Evolutionary conservation across 2,113 vertebrate genomes (phyloP), one percentile per base, ranked within the genome.

Genomic region (Azemiops feae): DNA sequence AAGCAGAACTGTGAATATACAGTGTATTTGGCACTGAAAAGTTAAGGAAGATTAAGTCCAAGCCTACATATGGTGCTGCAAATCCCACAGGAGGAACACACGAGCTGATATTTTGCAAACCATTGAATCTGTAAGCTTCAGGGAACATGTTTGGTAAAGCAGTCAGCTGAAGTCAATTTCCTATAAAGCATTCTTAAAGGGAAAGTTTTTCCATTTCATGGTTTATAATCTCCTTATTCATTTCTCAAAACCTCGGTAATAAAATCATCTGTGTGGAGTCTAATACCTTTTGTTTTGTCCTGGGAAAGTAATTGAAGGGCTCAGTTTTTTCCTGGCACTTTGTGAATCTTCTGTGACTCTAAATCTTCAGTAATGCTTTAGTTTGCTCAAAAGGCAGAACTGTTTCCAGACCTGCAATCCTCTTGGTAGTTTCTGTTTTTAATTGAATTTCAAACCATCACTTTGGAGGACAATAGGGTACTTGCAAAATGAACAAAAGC

Each of bases 131-230:
- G 54, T 90, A 53, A 43, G 23, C 89, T 14, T 23, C 3, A 52
- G 8, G 85, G 50, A 90, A 60, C 14, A 11, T 4, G 22, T 23
- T 87, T 25, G 86, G 81, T 87, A 90, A 86, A 90, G 47, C 57
- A 85, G 88, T 57, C 89, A 87, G 88, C 74, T 93, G 92, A 93
- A 64, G 81, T 90, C 23, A 87, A 86, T 93, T 90, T 90, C 81
- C 89, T 90, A 55, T 58, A 47, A 27, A 53, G n/a, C 30, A 53
- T 90, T 87, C 25, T 93, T 87, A 64, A 93, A 90, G 39, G 34
- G 55, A 60, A 93, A 90, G 52, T 47, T 30, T 50, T 60, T 58
- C 52, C 43, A 52, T 90, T 23, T 11, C 45, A 90, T 90, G 30
- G n/a, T 43, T 90, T 90, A 27, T 93, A 87, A 93, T 90, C 57